Evolutionary conservation across 2,113 vertebrate genomes (phyloP).

Genomic region (Nipponia nippon): DNA sequence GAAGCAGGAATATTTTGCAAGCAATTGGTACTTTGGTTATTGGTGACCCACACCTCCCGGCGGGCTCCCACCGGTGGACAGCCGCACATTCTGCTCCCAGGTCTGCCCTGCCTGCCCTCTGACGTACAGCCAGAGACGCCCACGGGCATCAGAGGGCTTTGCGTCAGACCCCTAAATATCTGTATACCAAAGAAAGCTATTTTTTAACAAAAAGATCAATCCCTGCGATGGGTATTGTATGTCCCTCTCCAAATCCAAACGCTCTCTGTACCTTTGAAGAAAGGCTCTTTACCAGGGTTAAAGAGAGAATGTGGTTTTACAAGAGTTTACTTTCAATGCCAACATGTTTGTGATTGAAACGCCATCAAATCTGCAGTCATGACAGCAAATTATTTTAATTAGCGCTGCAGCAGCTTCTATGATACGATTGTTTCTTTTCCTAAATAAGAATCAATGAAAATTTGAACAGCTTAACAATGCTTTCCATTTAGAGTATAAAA

Average conservation of each 20-base stretch:
- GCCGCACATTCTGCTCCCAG: constrained; percentile 21
- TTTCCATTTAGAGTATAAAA: constrained; percentile 2
- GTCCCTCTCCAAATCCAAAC: neutral
- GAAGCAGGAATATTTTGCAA: neutral
- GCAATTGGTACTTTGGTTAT: neutral
- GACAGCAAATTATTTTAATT: constrained; percentile 62
- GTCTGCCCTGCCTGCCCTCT: neutral
- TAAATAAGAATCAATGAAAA: constrained; percentile 24
- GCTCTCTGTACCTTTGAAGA: neutral
- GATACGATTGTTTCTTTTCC: neutral
- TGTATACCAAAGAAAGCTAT: neutral
- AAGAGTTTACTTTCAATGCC: constrained; percentile 25
- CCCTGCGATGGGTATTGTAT: neutral
- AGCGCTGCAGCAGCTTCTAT: constrained; percentile 4
- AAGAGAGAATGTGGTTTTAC: constrained; percentile 56
- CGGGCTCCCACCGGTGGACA: neutral
- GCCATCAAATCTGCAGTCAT: constrained; percentile 33
- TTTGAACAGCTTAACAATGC: constrained; percentile 34
- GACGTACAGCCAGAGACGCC: neutral
- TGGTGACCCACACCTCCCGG: constrained; percentile 14
- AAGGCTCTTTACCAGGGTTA: neutral
- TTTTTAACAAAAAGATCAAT: neutral
- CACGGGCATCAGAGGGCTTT: neutral
- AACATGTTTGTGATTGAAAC: constrained; percentile 51
- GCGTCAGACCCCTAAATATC: neutral